Evolutionary conservation across 2,888 invertebrate genomes (phyloP).

Genomic region (Ectropis crepuscularia): DNA sequence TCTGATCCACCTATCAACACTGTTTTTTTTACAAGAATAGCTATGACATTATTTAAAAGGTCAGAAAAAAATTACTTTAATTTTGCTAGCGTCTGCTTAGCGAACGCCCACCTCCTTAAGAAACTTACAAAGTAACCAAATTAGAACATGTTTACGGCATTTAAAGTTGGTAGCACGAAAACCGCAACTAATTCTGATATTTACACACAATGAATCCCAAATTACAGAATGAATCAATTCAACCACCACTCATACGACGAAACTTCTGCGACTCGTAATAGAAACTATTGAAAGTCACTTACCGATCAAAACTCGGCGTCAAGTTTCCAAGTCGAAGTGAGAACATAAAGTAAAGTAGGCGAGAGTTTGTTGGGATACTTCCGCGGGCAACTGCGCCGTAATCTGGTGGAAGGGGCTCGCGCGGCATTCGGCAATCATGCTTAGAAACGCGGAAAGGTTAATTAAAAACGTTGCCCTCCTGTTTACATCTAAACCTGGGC

Average conservation of each 20-base stretch:
- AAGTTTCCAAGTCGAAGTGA: constrained; percentile 28
- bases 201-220: constrained; percentile 5
- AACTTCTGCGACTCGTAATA: constrained; percentile 28
- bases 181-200: background rate
- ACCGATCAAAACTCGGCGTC: constrained; percentile 30
- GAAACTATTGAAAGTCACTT: constrained; percentile 36
- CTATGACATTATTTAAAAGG: too few relatives aligned
- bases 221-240: constrained; percentile 24
- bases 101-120: too few relatives aligned
- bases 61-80: too few relatives aligned
- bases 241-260: constrained; percentile 2
- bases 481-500: constrained; percentile 18
- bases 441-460: constrained; percentile 35
- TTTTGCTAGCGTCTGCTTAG: background rate
- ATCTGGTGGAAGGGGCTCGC: constrained; percentile 21
- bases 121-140: too few relatives aligned
- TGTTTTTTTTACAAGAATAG: too few relatives aligned
- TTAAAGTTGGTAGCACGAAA: background rate
- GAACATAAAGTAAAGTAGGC: constrained; percentile 14
- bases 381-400: constrained; percentile 26
- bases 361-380: constrained; percentile 24
- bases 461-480: constrained; percentile 38
- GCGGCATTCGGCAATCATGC: constrained; percentile 28
- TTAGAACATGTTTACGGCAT: background rate
- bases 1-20: too few relatives aligned